A percentile compares a stretch with the other conserved stretches of the same genome.
phyloP scores from a whole-genome alignment of 2,888 invertebrate genomes.

The Sussaba pulchella region DNA sequence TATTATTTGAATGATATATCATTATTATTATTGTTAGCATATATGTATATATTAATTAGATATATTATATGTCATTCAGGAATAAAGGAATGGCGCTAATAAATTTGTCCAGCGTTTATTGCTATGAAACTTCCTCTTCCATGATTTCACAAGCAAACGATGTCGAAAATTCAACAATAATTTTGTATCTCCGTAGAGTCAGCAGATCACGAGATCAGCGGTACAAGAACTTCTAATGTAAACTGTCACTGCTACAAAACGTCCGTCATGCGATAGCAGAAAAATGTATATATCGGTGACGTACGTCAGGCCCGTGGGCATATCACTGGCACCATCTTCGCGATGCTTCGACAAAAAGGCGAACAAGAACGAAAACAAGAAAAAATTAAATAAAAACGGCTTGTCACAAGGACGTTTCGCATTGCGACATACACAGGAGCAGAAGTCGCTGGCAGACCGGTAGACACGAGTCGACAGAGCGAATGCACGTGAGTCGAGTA shows the following conservation, averaged over 20 bases:
- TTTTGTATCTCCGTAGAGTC: not conserved
- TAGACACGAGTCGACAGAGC: constrained; percentile 49
- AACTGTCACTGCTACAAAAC: constrained; percentile 4
- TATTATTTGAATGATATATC: too few relatives aligned
- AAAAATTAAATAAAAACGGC: constrained; percentile 14
- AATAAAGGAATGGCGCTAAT: too few relatives aligned
- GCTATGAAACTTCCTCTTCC: too few relatives aligned
- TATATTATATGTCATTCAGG: too few relatives aligned
- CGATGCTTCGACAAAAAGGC: constrained; percentile 45
- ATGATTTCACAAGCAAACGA: not conserved
- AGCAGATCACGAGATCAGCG: not conserved
- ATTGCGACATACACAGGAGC: constrained; percentile 48
- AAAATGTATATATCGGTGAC: constrained; percentile 25
- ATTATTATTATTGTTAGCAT: too few relatives aligned
- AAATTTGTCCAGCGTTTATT: too few relatives aligned
- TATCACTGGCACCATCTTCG: constrained; percentile 63
- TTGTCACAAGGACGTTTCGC: constrained; percentile 58
- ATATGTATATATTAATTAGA: too few relatives aligned
- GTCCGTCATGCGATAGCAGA: not conserved
- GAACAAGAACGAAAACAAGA: constrained; percentile 25
- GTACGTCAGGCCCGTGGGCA: constrained; percentile 44
- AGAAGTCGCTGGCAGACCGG: constrained; percentile 20
- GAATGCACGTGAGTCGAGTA: constrained; percentile 52
- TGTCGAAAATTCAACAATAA: not conserved
- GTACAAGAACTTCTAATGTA: not conserved